Base-by-base conservation (phyloP, 2,888 invertebrate species). In the Torymus auratus region DNA sequence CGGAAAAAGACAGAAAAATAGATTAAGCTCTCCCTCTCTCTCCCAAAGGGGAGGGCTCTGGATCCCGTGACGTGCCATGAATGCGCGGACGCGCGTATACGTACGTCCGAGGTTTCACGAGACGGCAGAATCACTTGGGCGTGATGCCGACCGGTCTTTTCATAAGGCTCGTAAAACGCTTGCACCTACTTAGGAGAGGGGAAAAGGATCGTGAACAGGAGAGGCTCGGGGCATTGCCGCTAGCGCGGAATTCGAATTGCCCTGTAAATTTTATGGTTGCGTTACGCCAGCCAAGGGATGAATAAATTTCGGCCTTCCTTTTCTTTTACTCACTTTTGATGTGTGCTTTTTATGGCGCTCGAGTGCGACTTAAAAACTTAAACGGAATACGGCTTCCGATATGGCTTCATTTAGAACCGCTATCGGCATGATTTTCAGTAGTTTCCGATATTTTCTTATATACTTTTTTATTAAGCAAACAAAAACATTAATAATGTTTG, bases 51-150 rank as follows among this genome's bases (percentile, higher is more conserved):
- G 23, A 50, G 50, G 17, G 3, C 23, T 15, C 58, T 23, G 17
- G 23, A 15, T 20, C 72, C 75, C 72, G 62, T 72, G 72, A 82
- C 82, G 82, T 78, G 82, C 78, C 41, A 50, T 52, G 82, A 78
- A 82, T 82, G 75, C 82, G 64, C 14, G 52, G 62, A 15, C 28
- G 14, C 15, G 5, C 53, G 56, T 13, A 41, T 41, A 14, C 69
- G 15, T 52, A 58, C 52, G 71, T 80, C 76, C 80, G 68, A 80
- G 80, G 60, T 70, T 80, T 80, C 72, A 80, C 68, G 80, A 77
- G 80, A 72, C 68, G 60, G 58, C 80, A 58, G 72, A 81, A 81
- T 78, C 81, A 81, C 81, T 81, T 65, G 70, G 70, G 67, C 65
- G 77, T 70, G 73, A 58, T 68, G 80, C 55, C 58, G 52, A 23